Conservation (phyloP, 2,113 vertebrate genomes). For the Caranx melampygus region DNA sequence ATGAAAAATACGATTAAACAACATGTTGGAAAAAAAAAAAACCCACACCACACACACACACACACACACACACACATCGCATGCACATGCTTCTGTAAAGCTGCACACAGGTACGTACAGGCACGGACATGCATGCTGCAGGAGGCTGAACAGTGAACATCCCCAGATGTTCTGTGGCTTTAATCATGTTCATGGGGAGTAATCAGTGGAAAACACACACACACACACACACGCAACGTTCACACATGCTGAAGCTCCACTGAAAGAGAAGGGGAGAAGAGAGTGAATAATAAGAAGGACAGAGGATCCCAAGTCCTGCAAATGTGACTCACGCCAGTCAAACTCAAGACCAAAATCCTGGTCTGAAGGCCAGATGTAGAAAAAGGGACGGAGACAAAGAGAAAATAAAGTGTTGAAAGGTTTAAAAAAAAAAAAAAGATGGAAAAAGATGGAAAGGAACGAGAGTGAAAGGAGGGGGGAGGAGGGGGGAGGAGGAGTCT, state of each 20-base stretch:
- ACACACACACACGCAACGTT: constrained; percentile 43
- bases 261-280: constrained; percentile 58
- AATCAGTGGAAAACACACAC: constrained; percentile 63
- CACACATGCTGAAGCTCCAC: constrained; percentile 69
- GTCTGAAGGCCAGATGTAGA: constrained; percentile 77
- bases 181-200: constrained; percentile 70
- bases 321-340: constrained; percentile 58
- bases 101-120: constrained; percentile 39
- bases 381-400: constrained; percentile 44
- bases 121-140: constrained; percentile 57
- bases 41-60: neutral
- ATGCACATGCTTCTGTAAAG: constrained; percentile 27
- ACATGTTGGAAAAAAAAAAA: constrained; percentile 22
- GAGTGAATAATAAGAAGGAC: constrained; percentile 54
- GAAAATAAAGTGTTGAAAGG: constrained; percentile 56
- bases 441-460: constrained; percentile 54
- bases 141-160: constrained; percentile 9
- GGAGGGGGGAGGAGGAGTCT: no score
- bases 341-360: constrained; percentile 49
- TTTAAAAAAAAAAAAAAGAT: constrained; percentile 38
- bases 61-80: constrained; percentile 48
- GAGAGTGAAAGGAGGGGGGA: constrained; percentile 44
- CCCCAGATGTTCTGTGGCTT: constrained; percentile 75
- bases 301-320: constrained; percentile 33
- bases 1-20: constrained; percentile 28